These are phyloP conservation scores for Platorchestia sp. DNA, from an alignment of 1,140 invertebrate species.

Conservation along the genomic window DNA sequence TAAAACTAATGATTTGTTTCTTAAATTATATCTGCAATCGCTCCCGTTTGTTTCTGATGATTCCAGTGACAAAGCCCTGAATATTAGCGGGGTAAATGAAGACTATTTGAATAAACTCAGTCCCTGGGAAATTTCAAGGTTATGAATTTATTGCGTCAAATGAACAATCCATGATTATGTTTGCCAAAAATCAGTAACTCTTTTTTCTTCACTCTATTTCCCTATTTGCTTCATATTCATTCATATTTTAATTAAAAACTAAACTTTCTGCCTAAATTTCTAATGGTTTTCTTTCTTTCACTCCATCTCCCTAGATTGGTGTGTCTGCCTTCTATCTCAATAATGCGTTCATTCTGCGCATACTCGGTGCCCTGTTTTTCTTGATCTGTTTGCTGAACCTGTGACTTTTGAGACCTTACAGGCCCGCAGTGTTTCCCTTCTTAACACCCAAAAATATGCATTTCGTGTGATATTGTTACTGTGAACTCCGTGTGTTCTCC, in stretches of 20 bases:
- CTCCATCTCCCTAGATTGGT: slow-evolving; percentile 17
- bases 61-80: not conserved
- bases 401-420: not conserved
- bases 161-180: not conserved
- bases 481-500: not conserved
- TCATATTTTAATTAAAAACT: not conserved
- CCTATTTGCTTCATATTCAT: not conserved
- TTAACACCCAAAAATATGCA: slow-evolving; percentile 26
- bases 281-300: not conserved
- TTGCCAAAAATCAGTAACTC: not conserved
- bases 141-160: not conserved
- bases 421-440: not conserved
- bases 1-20: not conserved
- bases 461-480: slow-evolving; percentile 49
- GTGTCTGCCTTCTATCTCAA: slow-evolving; percentile 49
- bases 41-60: not conserved
- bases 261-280: not conserved
- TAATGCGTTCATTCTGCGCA: slow-evolving; percentile 10
- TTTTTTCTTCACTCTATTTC: not conserved
- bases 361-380: not conserved
- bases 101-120: not conserved
- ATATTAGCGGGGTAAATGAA: not conserved
- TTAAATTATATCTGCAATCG: not conserved
- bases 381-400: not conserved
- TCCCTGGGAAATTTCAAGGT: not conserved